These are phyloP conservation scores for Notodonta ziczac DNA, from an alignment of 2,888 invertebrate genomes.

Conservation along the genomic window DNA sequence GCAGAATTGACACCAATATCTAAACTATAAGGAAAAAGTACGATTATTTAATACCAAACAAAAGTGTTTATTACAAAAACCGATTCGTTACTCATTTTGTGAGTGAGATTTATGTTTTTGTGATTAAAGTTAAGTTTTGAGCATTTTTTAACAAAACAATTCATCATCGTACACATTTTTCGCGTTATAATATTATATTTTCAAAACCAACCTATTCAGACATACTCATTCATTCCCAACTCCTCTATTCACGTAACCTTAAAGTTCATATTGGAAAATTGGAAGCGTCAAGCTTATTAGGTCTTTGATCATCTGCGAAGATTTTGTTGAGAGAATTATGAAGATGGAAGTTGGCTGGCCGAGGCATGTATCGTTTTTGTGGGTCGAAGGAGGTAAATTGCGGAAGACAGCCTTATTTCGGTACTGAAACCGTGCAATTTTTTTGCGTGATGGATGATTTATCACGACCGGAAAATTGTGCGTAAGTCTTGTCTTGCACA, in stretches of 20 bases:
- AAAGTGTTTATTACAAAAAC: too few relatives aligned
- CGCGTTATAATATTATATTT: conserved; percentile 46
- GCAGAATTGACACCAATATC: too few relatives aligned
- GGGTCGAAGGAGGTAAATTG: conserved; percentile 43
- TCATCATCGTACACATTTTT: conserved; percentile 18
- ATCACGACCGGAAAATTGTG: conserved; percentile 38
- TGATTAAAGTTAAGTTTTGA: too few relatives aligned
- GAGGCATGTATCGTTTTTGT: conserved; percentile 50
- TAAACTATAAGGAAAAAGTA: too few relatives aligned
- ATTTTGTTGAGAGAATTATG: conserved; percentile 54
- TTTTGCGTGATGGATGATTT: conserved; percentile 45
- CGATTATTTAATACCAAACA: too few relatives aligned
- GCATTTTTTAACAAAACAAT: conserved; percentile 11
- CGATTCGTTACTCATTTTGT: too few relatives aligned
- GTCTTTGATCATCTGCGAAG: conserved; percentile 42
- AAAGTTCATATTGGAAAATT: neutral
- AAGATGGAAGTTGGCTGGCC: conserved; percentile 53
- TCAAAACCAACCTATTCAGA: conserved; percentile 21
- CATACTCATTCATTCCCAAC: conserved; percentile 1
- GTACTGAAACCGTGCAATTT: conserved; percentile 31
- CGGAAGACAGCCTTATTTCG: conserved; percentile 42
- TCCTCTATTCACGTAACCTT: fast-evolving
- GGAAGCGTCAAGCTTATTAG: conserved; percentile 21
- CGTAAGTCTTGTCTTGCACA: conserved; percentile 14
- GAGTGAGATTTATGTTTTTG: too few relatives aligned